These are phyloP conservation scores for Agrotis exclamationis DNA, from an alignment of 2,888 invertebrate genomes.

Conservation along the genomic window DNA sequence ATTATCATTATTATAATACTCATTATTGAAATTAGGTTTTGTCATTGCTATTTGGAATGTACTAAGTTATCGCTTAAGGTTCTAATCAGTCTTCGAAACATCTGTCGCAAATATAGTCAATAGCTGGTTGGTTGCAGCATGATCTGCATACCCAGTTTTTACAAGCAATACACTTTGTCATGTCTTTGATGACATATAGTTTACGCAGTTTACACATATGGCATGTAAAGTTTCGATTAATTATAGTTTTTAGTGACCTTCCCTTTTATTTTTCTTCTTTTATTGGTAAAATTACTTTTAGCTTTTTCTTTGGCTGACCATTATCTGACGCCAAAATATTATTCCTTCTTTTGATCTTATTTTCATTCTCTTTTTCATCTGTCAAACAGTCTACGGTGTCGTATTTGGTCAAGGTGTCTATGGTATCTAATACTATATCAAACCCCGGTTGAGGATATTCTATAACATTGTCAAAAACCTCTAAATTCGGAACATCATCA, in stretches of 20 bases:
- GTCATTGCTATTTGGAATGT: too few species aligned
- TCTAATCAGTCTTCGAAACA: not conserved
- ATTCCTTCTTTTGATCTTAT: conserved; percentile 20
- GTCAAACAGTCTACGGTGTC: conserved; percentile 19
- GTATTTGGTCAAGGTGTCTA: conserved; percentile 18
- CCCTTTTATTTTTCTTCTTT: conserved; percentile 26
- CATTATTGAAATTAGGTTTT: too few species aligned
- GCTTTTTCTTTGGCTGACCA: too few species aligned
- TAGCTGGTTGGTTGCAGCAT: not conserved
- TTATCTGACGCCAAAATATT: conserved; percentile 10
- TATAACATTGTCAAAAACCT: not conserved
- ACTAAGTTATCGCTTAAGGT: not conserved
- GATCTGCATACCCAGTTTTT: not conserved
- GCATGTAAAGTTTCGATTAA: conserved; percentile 35
- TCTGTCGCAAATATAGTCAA: not conserved
- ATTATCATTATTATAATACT: too few species aligned
- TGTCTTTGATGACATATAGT: conserved; percentile 18
- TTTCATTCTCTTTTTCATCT: conserved; percentile 22
- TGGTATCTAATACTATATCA: conserved; percentile 20
- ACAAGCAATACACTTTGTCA: not conserved
- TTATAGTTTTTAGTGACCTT: too few species aligned
- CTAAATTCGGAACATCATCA: too few species aligned
- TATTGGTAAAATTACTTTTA: conserved; percentile 22
- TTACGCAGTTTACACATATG: conserved; percentile 14
- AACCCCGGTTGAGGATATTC: conserved; percentile 24